phyloP scores from a whole-genome alignment of 1,140 invertebrate species.

The Oppia nitens region DNA sequence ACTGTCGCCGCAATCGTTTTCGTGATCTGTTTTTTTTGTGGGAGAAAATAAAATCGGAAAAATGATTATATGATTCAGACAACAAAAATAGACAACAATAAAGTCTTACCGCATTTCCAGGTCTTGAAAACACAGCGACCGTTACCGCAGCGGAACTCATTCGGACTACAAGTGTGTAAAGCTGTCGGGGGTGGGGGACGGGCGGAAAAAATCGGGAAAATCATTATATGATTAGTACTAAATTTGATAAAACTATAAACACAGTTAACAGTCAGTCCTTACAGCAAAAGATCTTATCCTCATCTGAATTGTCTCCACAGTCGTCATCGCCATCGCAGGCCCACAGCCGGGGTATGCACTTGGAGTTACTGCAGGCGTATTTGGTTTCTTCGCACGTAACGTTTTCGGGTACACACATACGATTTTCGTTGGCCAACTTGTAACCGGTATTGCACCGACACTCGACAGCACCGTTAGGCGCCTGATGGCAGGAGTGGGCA shows the following conservation, averaged over 20 bases:
- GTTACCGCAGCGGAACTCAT: slow-evolving; percentile 84
- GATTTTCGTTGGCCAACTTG: slow-evolving; percentile 74
- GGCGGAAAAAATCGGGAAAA: too few relatives aligned
- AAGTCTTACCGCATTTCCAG: slow-evolving; percentile 82
- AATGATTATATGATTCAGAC: too few relatives aligned
- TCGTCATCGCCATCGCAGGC: slow-evolving; percentile 90
- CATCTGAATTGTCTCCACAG: slow-evolving; percentile 84
- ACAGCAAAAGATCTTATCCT: slow-evolving; percentile 77
- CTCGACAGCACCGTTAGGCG: slow-evolving; percentile 56
- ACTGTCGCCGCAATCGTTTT: slow-evolving; percentile 82
- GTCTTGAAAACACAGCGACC: slow-evolving; percentile 85
- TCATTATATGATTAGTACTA: too few relatives aligned
- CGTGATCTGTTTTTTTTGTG: too few relatives aligned
- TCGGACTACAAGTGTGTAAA: slow-evolving; percentile 74
- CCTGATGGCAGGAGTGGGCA: slow-evolving; percentile 81
- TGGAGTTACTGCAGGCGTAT: slow-evolving; percentile 77
- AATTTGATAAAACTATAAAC: too few relatives aligned
- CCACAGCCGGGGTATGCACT: slow-evolving; percentile 89
- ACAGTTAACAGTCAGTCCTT: slow-evolving; percentile 35
- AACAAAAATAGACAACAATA: slow-evolving; percentile 26
- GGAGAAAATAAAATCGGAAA: too few relatives aligned
- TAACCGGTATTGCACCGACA: slow-evolving; percentile 68
- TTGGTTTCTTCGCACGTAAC: slow-evolving; percentile 68
- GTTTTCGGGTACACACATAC: slow-evolving; percentile 75
- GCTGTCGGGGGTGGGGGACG: too few relatives aligned